A percentile compares a stretch with the other conserved stretches of the same genome.
These are phyloP conservation scores for Yponomeuta plumbellus DNA, from an alignment of 2,888 invertebrate species.

Conservation along the genomic window DNA sequence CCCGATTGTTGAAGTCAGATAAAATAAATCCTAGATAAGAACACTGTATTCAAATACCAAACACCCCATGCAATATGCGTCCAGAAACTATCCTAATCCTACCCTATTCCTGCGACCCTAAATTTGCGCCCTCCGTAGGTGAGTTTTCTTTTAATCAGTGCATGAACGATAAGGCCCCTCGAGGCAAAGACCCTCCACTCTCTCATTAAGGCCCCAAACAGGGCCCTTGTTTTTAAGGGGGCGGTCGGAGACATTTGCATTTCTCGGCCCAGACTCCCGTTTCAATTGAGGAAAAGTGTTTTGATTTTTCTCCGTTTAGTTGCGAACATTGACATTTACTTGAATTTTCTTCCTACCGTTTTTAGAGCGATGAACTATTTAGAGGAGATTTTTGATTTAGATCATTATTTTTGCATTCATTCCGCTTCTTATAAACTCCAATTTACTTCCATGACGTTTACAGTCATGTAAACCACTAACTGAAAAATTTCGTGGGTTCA, in stretches of 20 bases:
- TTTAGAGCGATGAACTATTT: no score
- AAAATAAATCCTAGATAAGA: no score
- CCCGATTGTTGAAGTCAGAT: no score
- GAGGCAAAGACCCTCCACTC: constrained; percentile 23
- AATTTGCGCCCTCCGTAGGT: constrained; percentile 40
- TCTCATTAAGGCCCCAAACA: constrained; percentile 25
- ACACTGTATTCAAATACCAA: no score
- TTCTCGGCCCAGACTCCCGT: background rate
- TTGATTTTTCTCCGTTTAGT: background rate
- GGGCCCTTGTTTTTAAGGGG: constrained; percentile 47
- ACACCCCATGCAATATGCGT: background rate
- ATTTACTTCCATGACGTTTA: no score
- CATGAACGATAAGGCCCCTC: constrained; percentile 57
- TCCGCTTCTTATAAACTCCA: no score
- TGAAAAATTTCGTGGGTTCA: no score
- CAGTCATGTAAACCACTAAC: no score
- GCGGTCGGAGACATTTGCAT: constrained; percentile 5
- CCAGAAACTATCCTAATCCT: background rate
- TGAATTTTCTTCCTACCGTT: no score
- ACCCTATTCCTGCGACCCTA: constrained; percentile 25
- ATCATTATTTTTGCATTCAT: no score
- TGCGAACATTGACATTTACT: background rate
- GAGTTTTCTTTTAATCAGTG: constrained; percentile 72
- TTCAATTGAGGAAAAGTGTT: background rate
- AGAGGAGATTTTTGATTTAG: no score